These are phyloP conservation scores for Nothoprocta perdicaria DNA, from an alignment of 2,113 vertebrate species.

Conservation along the genomic window DNA sequence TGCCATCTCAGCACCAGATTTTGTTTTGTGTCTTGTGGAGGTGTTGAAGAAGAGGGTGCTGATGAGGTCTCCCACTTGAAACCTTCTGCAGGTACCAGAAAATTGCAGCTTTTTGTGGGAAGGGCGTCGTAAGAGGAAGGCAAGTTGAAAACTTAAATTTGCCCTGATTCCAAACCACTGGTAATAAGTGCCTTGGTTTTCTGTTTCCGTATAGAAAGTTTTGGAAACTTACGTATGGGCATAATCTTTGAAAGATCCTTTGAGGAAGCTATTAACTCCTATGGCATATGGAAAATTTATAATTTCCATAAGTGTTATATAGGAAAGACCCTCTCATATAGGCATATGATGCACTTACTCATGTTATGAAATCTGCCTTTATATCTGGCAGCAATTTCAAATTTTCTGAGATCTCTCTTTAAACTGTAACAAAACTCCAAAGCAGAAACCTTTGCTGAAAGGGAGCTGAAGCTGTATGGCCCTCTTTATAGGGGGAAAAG, in stretches of 20 bases:
- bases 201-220: conserved; percentile 26
- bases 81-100: background rate
- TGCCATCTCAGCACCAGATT: background rate
- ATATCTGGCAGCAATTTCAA: conserved; percentile 51
- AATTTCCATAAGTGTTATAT: conserved; percentile 57
- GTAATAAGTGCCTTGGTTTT: background rate
- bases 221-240: conserved; percentile 19
- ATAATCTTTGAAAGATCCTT: conserved; percentile 19
- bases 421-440: conserved; percentile 23
- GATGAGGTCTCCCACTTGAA: background rate
- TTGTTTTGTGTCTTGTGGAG: background rate
- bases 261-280: conserved; percentile 49
- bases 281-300: conserved; percentile 57
- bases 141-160: background rate
- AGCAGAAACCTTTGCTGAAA: background rate
- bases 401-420: conserved; percentile 51
- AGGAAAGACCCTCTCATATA: conserved; percentile 44
- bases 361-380: conserved; percentile 50
- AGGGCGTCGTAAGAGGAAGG: background rate
- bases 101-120: background rate
- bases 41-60: background rate
- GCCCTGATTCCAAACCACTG: background rate
- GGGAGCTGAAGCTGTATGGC: conserved; percentile 3
- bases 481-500: conserved; percentile 31
- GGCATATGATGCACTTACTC: conserved; percentile 52